Conservation (phyloP, 53 echinoderm and acorn worm genomes). For the Stichopus horrens region DNA sequence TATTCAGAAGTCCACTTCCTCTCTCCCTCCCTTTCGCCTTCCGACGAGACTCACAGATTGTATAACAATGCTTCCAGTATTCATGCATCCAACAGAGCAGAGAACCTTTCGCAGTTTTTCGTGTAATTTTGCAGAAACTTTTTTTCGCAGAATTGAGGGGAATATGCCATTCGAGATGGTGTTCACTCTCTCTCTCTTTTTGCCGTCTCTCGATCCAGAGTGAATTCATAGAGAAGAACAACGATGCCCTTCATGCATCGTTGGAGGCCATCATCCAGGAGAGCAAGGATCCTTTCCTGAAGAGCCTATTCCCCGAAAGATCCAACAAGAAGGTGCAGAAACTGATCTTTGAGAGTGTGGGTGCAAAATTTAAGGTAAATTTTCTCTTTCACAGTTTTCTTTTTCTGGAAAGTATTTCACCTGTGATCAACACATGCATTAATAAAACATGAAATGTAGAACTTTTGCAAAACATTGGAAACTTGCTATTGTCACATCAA, state of each 20-base stretch:
- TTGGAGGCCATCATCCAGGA: constrained; percentile 80
- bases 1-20: too few species aligned
- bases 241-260: constrained; percentile 95
- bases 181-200: not conserved
- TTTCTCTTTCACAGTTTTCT: not conserved
- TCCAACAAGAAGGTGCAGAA: constrained; percentile 71
- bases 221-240: constrained; percentile 99
- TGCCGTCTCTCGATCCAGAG: constrained; percentile 47
- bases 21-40: too few species aligned
- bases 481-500: too few species aligned
- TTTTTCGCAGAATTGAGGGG: not conserved
- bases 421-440: too few species aligned
- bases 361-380: constrained; percentile 95
- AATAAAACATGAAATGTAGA: too few species aligned
- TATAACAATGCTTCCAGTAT: too few species aligned
- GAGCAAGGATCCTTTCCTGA: constrained; percentile 83
- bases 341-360: constrained; percentile 94
- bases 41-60: too few species aligned
- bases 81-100: too few species aligned
- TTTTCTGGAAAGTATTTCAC: too few species aligned
- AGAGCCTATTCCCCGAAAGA: constrained; percentile 74
- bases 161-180: not conserved
- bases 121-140: not conserved
- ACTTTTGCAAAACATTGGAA: too few species aligned
- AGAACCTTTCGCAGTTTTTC: not conserved